Percentiles rank a stretch among this genome's conserved stretches.
Evolutionary conservation across 2,888 invertebrate species (phyloP).

Genomic region (Mactromeris polynyma): DNA sequence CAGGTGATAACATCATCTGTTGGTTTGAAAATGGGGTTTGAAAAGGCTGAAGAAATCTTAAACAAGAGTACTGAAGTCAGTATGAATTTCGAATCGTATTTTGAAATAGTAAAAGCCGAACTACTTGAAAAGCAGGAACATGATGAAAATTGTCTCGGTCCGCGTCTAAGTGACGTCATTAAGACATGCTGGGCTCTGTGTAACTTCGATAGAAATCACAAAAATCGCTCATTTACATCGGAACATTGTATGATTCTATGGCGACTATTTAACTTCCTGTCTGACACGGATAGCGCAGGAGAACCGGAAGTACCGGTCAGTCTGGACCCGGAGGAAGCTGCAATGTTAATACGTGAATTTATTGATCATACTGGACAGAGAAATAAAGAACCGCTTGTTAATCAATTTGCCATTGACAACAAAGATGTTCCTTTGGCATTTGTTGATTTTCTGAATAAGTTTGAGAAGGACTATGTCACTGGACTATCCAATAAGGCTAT

Average conservation of each 20-base stretch:
- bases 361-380: conserved; percentile 65
- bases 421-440: conserved; percentile 48
- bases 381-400: conserved; percentile 53
- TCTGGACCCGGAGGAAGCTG: conserved; percentile 80
- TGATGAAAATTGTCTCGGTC: conserved; percentile 25
- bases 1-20: conserved; percentile 94
- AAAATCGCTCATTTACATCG: conserved; percentile 48
- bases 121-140: conserved; percentile 60
- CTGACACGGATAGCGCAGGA: conserved; percentile 89
- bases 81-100: conserved; percentile 71
- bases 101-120: conserved; percentile 68
- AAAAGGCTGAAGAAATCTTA: conserved; percentile 93
- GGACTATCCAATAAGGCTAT: conserved; percentile 53
- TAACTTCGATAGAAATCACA: conserved; percentile 54
- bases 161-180: conserved; percentile 50
- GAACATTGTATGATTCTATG: conserved; percentile 89
- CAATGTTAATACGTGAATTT: conserved; percentile 51
- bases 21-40: conserved; percentile 92
- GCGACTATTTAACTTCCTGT: conserved; percentile 93
- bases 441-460: conserved; percentile 63
- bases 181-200: conserved; percentile 66
- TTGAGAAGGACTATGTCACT: conserved; percentile 62
- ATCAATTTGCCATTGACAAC: conserved; percentile 27
- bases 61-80: conserved; percentile 90
- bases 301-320: conserved; percentile 73